A percentile compares a stretch with the other conserved stretches of the same genome.
Conservation (phyloP, 2,797 vertebrate species). For the Bovichtus variegatus region DNA sequence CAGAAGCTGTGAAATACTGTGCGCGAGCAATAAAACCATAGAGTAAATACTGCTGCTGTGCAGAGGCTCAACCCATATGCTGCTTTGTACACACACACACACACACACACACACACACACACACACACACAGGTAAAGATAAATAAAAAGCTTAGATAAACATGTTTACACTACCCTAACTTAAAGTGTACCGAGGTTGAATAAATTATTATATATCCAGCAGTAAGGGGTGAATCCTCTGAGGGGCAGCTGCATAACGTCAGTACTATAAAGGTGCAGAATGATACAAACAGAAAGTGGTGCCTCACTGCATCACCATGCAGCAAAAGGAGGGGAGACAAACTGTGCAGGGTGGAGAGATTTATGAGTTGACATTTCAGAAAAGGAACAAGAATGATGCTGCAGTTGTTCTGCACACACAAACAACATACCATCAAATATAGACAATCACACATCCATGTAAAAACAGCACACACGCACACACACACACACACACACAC, state of each 20-base stretch:
- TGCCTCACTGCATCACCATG: constrained; percentile 64
- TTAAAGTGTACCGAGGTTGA: constrained; percentile 17
- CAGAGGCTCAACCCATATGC: constrained; percentile 28
- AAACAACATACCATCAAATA: constrained; percentile 26
- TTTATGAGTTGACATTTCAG: constrained; percentile 76
- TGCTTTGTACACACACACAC: too few relatives aligned
- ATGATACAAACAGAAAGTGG: constrained; percentile 34
- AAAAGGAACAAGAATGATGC: constrained; percentile 54
- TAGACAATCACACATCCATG: constrained; percentile 21
- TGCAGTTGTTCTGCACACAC: constrained; percentile 36
- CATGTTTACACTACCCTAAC: constrained; percentile 33
- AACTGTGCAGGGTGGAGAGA: constrained; percentile 54
- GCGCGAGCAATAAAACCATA: constrained; percentile 11
- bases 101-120: too few relatives aligned
- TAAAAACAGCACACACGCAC: background rate
- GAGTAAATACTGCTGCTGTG: constrained; percentile 44
- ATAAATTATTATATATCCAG: constrained; percentile 21
- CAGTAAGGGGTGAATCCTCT: constrained; percentile 23
- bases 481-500: constrained; percentile 11
- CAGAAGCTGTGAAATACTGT: constrained; percentile 17
- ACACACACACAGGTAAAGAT: constrained; percentile 15
- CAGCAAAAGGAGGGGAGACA: constrained; percentile 56
- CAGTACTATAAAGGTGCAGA: constrained; percentile 38
- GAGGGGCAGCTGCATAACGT: constrained; percentile 49
- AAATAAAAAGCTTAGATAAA: constrained; percentile 30